A percentile compares a stretch with the other conserved stretches of the same genome.
phyloP scores from a whole-genome alignment of 2,888 invertebrate genomes.

The Pollenia labialis region DNA sequence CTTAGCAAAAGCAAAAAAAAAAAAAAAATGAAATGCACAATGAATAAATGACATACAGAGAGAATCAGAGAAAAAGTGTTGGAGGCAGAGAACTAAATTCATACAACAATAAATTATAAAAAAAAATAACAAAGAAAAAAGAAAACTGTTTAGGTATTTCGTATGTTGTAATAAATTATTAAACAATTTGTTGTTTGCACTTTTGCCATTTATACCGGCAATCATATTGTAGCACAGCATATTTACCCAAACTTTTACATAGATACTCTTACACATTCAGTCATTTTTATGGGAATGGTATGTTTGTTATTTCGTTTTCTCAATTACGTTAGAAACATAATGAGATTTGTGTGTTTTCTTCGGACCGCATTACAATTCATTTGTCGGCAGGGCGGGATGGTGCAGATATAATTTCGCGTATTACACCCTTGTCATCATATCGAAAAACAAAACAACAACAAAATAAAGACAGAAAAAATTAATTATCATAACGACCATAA shows the following conservation, averaged over 20 bases:
- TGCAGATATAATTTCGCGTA: not conserved
- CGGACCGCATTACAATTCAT: too few species aligned
- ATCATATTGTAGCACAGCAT: not conserved
- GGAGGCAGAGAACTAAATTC: too few species aligned
- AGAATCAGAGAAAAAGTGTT: not conserved
- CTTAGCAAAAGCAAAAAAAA: not conserved
- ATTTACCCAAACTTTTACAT: not conserved
- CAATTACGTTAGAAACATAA: too few species aligned
- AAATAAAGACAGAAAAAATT: not conserved
- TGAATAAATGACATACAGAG: not conserved
- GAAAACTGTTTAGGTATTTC: not conserved
- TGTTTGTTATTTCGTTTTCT: too few species aligned
- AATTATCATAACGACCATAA: slow-evolving; percentile 6
- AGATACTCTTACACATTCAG: not conserved
- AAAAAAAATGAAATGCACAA: not conserved
- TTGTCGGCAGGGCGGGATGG: not conserved
- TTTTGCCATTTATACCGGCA: slow-evolving; percentile 63
- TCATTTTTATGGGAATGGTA: too few species aligned
- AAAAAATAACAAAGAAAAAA: too few species aligned
- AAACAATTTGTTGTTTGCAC: slow-evolving; percentile 56
- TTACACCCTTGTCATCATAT: not conserved
- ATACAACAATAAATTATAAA: too few species aligned
- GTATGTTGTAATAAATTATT: slow-evolving; percentile 66
- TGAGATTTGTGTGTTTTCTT: too few species aligned
- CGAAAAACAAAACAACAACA: not conserved